These are phyloP conservation scores for Nycticryphes semicollaris DNA, from an alignment of 2,113 vertebrate genomes.

Conservation along the genomic window DNA sequence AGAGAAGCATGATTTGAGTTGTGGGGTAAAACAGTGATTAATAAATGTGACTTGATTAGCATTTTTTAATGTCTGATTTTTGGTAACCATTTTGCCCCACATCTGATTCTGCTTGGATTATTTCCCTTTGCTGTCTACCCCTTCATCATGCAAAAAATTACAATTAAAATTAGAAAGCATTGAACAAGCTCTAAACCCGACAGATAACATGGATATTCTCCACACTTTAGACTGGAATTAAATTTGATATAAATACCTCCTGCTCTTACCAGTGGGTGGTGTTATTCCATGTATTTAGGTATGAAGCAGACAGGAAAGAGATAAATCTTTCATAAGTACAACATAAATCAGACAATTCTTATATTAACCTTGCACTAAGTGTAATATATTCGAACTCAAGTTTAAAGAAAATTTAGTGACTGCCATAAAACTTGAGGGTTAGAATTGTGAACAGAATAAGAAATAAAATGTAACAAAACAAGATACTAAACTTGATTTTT, in stretches of 20 bases:
- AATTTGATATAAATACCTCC: slow-evolving; percentile 92
- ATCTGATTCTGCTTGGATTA: slow-evolving; percentile 50
- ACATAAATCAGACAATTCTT: slow-evolving; percentile 73
- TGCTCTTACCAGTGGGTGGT: slow-evolving; percentile 92
- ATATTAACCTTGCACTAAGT: slow-evolving; percentile 72
- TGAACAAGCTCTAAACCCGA: slow-evolving; percentile 75
- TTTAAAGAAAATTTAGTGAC: slow-evolving; percentile 62
- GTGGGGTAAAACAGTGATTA: slow-evolving; percentile 54
- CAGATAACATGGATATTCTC: slow-evolving; percentile 78
- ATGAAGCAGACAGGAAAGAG: slow-evolving; percentile 92
- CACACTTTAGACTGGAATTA: slow-evolving; percentile 82
- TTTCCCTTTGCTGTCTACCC: slow-evolving; percentile 62
- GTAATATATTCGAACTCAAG: slow-evolving; percentile 60
- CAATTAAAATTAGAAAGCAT: slow-evolving; percentile 74
- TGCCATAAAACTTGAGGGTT: slow-evolving; percentile 41
- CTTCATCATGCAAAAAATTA: slow-evolving; percentile 76
- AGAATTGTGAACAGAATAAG: slow-evolving; percentile 41
- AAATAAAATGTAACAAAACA: slow-evolving; percentile 59
- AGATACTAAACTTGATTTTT: slow-evolving; percentile 50
- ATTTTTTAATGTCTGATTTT: slow-evolving; percentile 25
- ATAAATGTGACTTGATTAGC: slow-evolving; percentile 34
- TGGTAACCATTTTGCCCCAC: slow-evolving; percentile 71
- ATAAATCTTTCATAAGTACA: slow-evolving; percentile 90
- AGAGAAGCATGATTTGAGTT: slow-evolving; percentile 58
- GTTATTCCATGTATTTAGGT: slow-evolving; percentile 87